Base-by-base conservation (phyloP, 2,113 vertebrate species). In the Serinus canaria region DNA sequence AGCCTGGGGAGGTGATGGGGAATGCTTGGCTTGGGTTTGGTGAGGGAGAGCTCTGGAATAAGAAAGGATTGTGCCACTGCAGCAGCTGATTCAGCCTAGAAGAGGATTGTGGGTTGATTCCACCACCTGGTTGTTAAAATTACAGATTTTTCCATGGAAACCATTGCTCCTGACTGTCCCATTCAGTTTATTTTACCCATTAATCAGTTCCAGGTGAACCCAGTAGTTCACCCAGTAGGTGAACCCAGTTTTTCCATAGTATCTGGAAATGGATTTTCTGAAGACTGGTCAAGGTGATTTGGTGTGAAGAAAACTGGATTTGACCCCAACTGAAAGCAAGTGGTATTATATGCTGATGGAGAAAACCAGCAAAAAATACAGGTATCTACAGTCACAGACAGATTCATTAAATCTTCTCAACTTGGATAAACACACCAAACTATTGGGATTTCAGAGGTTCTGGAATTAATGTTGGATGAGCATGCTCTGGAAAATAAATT, bases 121-220 rank as follows among this genome's bases (percentile, higher is more conserved):
- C 56, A 59, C 64, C 31, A 90, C 43, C 76, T 94, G 83, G 41
- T 35, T 90, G 39, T 77, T 82, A 77, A 95, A 96, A 83, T 25
- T 5, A 33, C 56, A 64, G 73, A 64, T 91, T 90, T 96, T 96
- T 94, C 87, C 14, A 7, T 93, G 92, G 95, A 94, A 97, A 94
- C 7, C 2, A 2, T 83, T 92, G 58, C 69, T 86, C 46, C 79
- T 72, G 83, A 31, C 53, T 64, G 53, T 92, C 50, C 39, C 63
- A 56, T 63, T 53, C 83, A 76, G 55, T 66, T 90, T 77, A 22
- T 90, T 95, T 96, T 66, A 64, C 11, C 74, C 37, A 37, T 50
- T 95, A 83, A 74, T 91, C 63, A 44, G 55, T 62, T 84, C 75
- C 44, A 87, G 79, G 73, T 87, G 89, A 80, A 30, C 30, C 22